Base-by-base conservation (phyloP, 2,888 invertebrate genomes). In the Pimpla rufipes region DNA sequence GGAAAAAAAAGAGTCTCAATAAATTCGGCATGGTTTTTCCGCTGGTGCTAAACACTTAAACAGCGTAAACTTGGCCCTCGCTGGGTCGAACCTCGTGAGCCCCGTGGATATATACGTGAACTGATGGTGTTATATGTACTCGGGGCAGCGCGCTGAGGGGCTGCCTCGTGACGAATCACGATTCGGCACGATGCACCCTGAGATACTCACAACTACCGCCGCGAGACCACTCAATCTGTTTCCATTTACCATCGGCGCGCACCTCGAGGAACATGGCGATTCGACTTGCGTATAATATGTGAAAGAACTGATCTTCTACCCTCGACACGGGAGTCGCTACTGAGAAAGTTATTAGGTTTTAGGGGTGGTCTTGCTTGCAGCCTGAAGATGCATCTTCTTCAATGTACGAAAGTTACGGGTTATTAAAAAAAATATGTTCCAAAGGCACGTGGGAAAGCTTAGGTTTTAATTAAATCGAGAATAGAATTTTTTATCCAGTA, bases 1-100 rank as follows among this genome's bases (percentile, higher is more conserved):
- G 50, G 16, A 76, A 64, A 45, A 76, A 88, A 66, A 82, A 86
- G 79, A 81, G 85, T 87, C 89, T 87, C 84, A 73, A 90, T 90
- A 86, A 91, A 91, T 92, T 92, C 87, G 91, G 75, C 73, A 89
- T 87, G 90, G 89, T 87, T 88, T 62, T 87, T 89, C 85, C 81
- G 73, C 79, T 77, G 77, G 77, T 85, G 79, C 87, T 87, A 88
- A 90, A 88, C 84, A 85, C 81, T 71, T 42, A 78, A 84, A 80
- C 79, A 76, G 67, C 71, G 55, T 18, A 62, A 80, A 83, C 70
- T 74, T 71, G 79, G 66, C 59, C 73, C 78, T 70, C 42, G 57
- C n/a, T n/a, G 68, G 23, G 62, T 77, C 77, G 66, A 47, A 74
- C 11, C 8, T 23, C 29, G 45, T 35, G 16, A 59, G 57, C 59